Percentiles rank a stretch among this genome's conserved stretches.
Evolutionary conservation across 2,888 invertebrate species (phyloP).

Genomic region (Lepeophtheirus nordmannii): DNA sequence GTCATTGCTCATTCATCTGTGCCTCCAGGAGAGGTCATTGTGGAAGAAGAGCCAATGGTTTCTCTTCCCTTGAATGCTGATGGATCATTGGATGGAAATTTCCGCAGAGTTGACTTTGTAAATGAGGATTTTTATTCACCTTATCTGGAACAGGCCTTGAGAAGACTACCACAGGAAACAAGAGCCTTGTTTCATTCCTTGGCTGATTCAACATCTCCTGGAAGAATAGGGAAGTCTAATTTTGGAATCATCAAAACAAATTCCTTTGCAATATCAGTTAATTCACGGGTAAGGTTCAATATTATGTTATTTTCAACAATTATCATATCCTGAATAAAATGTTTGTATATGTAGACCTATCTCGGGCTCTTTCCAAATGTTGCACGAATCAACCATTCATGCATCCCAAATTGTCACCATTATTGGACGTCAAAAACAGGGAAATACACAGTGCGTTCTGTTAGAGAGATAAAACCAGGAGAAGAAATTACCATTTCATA

Average conservation of each 20-base stretch:
- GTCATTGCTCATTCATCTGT: background rate
- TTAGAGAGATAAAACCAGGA: background rate
- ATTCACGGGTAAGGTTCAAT: background rate
- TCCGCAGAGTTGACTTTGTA: background rate
- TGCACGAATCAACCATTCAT: conserved; percentile 12
- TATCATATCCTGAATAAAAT: too few relatives aligned
- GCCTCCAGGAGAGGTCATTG: conserved; percentile 1
- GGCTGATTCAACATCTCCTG: background rate
- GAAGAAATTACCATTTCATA: conserved; percentile 19
- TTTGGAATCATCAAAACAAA: conserved; percentile 1
- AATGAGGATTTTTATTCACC: conserved; percentile 1
- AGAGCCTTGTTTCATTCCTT: background rate
- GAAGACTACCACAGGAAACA: background rate
- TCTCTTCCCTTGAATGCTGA: conserved; percentile 1
- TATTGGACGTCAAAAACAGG: conserved; percentile 6
- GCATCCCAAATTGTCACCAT: conserved; percentile 11
- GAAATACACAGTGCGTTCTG: conserved; percentile 3
- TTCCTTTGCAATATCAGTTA: background rate
- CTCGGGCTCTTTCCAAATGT: conserved; percentile 4
- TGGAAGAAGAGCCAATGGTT: background rate
- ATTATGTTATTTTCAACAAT: too few relatives aligned
- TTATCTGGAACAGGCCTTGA: background rate
- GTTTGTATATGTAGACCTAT: background rate
- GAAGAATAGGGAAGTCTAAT: background rate
- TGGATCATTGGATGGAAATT: background rate